Conservation (phyloP, 1,140 invertebrate species). For the Physella acuta region DNA sequence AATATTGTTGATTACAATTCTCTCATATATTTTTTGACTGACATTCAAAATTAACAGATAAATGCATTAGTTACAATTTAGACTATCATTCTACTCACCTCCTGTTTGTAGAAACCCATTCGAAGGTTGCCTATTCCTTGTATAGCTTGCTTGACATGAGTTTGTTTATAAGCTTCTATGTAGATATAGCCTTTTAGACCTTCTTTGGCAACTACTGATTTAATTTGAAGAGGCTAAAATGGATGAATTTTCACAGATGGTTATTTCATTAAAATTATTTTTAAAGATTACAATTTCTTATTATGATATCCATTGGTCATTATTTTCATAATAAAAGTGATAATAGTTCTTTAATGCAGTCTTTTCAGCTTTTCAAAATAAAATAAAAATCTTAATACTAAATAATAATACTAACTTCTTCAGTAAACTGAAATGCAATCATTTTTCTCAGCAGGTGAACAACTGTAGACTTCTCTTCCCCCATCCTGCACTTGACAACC, state of each 20-base stretch:
- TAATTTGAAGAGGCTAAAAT: conserved; percentile 87
- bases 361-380: too few species aligned
- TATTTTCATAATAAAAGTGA: too few species aligned
- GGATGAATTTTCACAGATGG: too few species aligned
- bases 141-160: conserved; percentile 93
- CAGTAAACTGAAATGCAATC: conserved; percentile 81
- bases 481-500: conserved; percentile 97
- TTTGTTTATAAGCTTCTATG: conserved; percentile 95
- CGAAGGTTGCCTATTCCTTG: conserved; percentile 87
- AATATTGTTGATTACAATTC: too few species aligned
- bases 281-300: too few species aligned
- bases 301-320: too few species aligned
- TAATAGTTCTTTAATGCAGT: too few species aligned
- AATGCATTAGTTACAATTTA: too few species aligned
- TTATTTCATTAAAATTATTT: too few species aligned
- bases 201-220: conserved; percentile 94
- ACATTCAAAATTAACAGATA: too few species aligned
- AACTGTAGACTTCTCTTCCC: conserved; percentile 91
- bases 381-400: conserved; percentile 61
- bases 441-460: conserved; percentile 93
- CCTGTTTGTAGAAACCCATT: conserved; percentile 87
- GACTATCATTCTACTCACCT: conserved; percentile 56
- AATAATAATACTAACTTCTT: conserved; percentile 67
- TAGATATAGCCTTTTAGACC: conserved; percentile 94
- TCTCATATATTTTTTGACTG: too few species aligned